Evolutionary conservation across 2,113 vertebrate genomes (phyloP).

Genomic region (Turdus rufiventris): DNA sequence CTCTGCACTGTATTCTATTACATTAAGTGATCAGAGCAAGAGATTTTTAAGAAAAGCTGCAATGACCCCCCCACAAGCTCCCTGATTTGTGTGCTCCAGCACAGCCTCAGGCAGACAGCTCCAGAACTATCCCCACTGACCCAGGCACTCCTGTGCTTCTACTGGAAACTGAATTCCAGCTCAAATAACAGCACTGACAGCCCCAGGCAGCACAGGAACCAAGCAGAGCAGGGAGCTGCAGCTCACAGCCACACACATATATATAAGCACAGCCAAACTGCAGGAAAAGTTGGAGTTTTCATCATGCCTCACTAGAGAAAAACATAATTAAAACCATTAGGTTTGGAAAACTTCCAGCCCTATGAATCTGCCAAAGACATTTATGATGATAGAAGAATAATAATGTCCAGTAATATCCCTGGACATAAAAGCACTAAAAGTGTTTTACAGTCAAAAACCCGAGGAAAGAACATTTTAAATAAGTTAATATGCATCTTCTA

Average conservation of each 20-base stretch:
- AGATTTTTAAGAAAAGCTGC: background rate
- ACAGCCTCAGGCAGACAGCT: accelerated
- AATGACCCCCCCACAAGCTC: background rate
- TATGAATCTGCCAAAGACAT: conserved; percentile 18
- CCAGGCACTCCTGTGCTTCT: background rate
- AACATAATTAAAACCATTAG: conserved; percentile 26
- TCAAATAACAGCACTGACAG: background rate
- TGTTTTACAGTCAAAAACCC: conserved; percentile 12
- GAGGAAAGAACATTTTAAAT: background rate
- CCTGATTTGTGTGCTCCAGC: accelerated
- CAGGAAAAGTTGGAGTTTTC: background rate
- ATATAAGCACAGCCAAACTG: background rate
- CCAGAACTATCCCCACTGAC: background rate
- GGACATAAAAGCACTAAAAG: background rate
- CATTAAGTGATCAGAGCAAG: background rate
- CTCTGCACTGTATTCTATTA: background rate
- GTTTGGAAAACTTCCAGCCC: background rate
- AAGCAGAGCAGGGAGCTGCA: background rate
- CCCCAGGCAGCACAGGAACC: background rate
- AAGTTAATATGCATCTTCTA: background rate
- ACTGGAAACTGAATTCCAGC: background rate
- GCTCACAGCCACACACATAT: background rate
- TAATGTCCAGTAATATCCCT: conserved; percentile 8
- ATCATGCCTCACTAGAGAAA: background rate
- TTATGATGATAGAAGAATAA: conserved; percentile 39